Base-by-base conservation (phyloP, 2,113 vertebrate genomes). In the Podarcis cretensis region DNA sequence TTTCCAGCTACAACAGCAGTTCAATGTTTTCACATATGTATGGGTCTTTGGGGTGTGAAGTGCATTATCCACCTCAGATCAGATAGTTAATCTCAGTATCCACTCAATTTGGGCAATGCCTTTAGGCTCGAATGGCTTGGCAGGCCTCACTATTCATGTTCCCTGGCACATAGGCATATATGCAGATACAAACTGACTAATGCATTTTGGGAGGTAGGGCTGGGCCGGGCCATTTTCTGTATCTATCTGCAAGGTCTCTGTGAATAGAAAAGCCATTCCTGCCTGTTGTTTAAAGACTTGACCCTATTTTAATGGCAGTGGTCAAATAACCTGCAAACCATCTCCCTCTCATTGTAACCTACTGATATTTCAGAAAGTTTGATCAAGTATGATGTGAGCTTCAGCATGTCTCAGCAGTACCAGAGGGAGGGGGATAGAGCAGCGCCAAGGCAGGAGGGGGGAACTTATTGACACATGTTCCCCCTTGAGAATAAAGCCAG, bases 401-500 rank as follows among this genome's bases (percentile, higher is more conserved):
- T 12, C 37, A 82, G 71, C 18, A 16, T 89, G 4, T 3, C 25
- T 90, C 66, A 92, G 69, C 59, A 90, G 16, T 3, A 30, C 21
- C 23, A 63, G 54, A 13, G 23, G 8, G 10, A 1, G 14, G 37
- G 20, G 10, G 37, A 21, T 20, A 74, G 77, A 75, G 32, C 35
- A 54, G 48, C 0, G 48, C 48, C 48, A 54, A 54, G 48, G 48
- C 9, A 9, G 48, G 48, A 54, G 48, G 48, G 48, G 48, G 3
- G 9, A 0, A 48, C 84, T 86, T 88, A 86, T 73, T 59, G 91
- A 48, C 9, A 86, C n/a, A 77, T 86, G 77, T 84, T 66, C 0
- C 74, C 71, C 8, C 54, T 57, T 90, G 40, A 87, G 57, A 94
- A 81, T 65, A 86, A 10, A 92, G 1, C 0, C 85, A 7, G 2